Percentiles rank a stretch among this genome's conserved stretches.
phyloP scores from a whole-genome alignment of 2,797 vertebrate species.

The Martes flavigula region DNA sequence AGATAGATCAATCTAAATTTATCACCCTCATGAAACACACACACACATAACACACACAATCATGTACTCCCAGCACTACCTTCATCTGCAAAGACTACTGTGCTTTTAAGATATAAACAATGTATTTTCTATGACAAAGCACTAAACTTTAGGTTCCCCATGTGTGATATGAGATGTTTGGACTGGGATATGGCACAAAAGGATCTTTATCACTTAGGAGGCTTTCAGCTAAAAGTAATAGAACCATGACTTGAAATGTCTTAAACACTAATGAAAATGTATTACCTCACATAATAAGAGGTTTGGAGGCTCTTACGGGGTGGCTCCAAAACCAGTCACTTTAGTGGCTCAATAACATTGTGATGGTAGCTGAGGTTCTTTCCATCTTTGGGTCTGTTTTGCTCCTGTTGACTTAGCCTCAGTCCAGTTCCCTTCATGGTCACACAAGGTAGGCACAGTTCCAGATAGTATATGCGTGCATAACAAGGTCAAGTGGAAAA shows the following conservation, averaged over 20 bases:
- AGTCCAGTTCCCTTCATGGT: background rate
- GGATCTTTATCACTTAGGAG: background rate
- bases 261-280: constrained; percentile 40
- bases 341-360: background rate
- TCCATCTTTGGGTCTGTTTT: background rate
- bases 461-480: too few species aligned
- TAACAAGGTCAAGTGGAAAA: background rate
- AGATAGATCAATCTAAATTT: background rate
- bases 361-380: background rate
- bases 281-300: background rate
- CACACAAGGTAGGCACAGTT: background rate
- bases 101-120: background rate
- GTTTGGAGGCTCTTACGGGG: background rate
- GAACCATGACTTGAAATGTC: background rate
- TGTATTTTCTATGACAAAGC: background rate
- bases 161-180: background rate
- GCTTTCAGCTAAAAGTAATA: constrained; percentile 11
- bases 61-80: background rate
- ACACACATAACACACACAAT: background rate
- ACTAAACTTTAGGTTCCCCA: background rate
- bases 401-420: background rate
- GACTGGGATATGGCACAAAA: background rate
- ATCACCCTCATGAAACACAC: background rate
- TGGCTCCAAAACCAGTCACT: background rate
- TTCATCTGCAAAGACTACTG: background rate